phyloP scores from a whole-genome alignment of 2,113 vertebrate genomes.

The Gavia stellata region DNA sequence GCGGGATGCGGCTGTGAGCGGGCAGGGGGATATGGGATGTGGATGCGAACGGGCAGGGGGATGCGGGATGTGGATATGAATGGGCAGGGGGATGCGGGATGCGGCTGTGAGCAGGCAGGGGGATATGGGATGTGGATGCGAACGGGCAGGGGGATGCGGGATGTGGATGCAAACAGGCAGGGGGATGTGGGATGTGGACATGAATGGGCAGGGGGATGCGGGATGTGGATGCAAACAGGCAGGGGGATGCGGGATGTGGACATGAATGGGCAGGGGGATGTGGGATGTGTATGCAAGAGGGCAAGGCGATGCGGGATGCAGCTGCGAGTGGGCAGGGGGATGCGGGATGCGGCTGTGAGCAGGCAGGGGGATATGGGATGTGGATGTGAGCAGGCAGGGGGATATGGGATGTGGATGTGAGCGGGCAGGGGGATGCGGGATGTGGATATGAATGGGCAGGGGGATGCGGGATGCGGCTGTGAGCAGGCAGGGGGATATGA shows the following conservation, averaged over 20 bases:
- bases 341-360: not conserved
- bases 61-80: not conserved
- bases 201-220: rapidly evolving
- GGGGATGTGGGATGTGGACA: not conserved
- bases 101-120: too few species aligned
- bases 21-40: not conserved
- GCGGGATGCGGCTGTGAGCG: not conserved
- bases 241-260: not conserved
- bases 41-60: not conserved
- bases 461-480: not conserved
- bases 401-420: not conserved
- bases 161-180: too few species aligned
- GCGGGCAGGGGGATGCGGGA: not conserved
- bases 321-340: not conserved
- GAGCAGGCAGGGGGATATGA: too few species aligned
- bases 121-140: not conserved
- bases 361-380: not conserved
- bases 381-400: rapidly evolving
- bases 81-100: not conserved
- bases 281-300: too few species aligned
- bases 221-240: not conserved
- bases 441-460: not conserved
- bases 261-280: not conserved
- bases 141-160: not conserved
- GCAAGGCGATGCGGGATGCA: not conserved